Evolutionary conservation across 2,113 vertebrate species (phyloP).

Genomic region (Lipophrys pholis): DNA sequence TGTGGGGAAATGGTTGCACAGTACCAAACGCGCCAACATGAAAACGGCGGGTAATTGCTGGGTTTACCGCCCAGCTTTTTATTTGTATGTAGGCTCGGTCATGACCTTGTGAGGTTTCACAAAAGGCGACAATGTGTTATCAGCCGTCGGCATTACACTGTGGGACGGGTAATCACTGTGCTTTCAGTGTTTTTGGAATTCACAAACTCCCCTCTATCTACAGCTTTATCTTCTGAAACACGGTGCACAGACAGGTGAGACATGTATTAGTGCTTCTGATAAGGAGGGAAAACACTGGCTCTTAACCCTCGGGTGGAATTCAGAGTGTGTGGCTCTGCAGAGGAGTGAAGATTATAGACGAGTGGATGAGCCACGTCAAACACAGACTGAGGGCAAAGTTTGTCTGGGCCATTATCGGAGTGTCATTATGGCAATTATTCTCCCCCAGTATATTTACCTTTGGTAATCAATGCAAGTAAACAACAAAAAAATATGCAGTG

Average conservation of each 20-base stretch:
- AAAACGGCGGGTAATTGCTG: not conserved
- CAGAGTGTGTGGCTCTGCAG: conserved; percentile 14
- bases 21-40: conserved; percentile 1
- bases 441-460: not conserved
- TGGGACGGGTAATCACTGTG: conserved; percentile 28
- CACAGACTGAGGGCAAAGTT: conserved; percentile 25
- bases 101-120: conserved; percentile 20
- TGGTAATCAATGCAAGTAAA: not conserved
- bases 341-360: conserved; percentile 44
- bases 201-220: conserved; percentile 25
- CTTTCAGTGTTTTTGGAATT: conserved; percentile 44
- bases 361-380: conserved; percentile 17
- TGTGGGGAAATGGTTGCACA: not conserved
- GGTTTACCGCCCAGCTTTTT: not conserved
- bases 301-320: conserved; percentile 42
- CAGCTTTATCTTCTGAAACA: conserved; percentile 41
- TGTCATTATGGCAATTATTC: conserved; percentile 16
- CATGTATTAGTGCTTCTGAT: conserved; percentile 5
- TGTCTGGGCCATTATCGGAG: not conserved
- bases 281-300: conserved; percentile 1
- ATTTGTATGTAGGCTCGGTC: conserved; percentile 1
- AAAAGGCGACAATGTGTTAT: conserved; percentile 22
- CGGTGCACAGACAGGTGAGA: conserved; percentile 12
- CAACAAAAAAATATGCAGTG: not conserved
- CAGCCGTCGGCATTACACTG: not conserved